Evolutionary conservation across 2,888 invertebrate species (phyloP).

Genomic region (Opisthograptis luteolata): DNA sequence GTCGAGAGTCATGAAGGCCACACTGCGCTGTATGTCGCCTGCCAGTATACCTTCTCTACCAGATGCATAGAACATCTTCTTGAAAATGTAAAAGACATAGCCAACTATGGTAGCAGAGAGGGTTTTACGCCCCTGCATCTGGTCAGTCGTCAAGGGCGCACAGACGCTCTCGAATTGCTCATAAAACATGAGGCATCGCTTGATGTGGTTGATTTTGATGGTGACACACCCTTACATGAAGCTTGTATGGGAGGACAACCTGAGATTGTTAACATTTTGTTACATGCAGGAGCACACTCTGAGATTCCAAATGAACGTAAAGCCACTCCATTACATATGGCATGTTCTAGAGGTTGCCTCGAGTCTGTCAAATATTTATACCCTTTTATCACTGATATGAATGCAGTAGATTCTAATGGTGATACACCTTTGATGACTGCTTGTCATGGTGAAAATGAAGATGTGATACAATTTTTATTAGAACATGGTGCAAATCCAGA

Average conservation of each 20-base stretch:
- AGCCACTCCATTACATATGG: constrained; percentile 74
- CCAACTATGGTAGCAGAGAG: constrained; percentile 74
- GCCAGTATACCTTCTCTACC: constrained; percentile 61
- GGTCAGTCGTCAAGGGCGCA: constrained; percentile 66
- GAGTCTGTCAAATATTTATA: constrained; percentile 59
- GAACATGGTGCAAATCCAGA: constrained; percentile 70
- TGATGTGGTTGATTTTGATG: constrained; percentile 77
- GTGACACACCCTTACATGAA: constrained; percentile 78
- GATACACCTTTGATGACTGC: constrained; percentile 70
- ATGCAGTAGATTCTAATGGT: constrained; percentile 60
- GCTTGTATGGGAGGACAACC: constrained; percentile 60
- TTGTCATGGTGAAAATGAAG: constrained; percentile 56
- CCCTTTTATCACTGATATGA: constrained; percentile 67
- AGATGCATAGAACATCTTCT: constrained; percentile 64
- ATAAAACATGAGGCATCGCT: constrained; percentile 70
- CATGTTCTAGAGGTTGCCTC: constrained; percentile 68
- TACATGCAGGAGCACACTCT: constrained; percentile 74
- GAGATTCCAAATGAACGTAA: constrained; percentile 64
- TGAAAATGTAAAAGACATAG: constrained; percentile 64
- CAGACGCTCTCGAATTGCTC: constrained; percentile 65
- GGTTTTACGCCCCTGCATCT: constrained; percentile 76
- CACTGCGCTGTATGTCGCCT: constrained; percentile 76
- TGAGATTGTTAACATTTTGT: constrained; percentile 58
- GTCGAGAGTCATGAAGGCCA: constrained; percentile 79
- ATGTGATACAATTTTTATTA: constrained; percentile 66